A percentile compares a stretch with the other conserved stretches of the same genome.
These are phyloP conservation scores for Nipponia nippon DNA, from an alignment of 2,113 vertebrate genomes.

Conservation along the genomic window DNA sequence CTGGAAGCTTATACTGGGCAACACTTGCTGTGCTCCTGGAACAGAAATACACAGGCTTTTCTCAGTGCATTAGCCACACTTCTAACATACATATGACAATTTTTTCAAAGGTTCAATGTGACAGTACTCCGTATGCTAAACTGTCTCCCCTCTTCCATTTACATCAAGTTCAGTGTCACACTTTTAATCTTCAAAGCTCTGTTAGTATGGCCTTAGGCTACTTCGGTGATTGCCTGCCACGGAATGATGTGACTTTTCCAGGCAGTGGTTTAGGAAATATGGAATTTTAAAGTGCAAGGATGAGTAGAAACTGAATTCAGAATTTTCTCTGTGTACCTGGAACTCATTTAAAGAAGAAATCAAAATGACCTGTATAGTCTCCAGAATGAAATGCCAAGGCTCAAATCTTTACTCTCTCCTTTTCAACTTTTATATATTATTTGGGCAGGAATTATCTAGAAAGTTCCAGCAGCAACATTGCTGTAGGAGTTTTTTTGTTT, in stretches of 20 bases:
- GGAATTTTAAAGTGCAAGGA: not conserved
- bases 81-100: not conserved
- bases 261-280: not conserved
- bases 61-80: not conserved
- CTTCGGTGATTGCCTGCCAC: not conserved
- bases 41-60: not conserved
- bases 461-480: not conserved
- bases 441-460: not conserved
- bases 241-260: not conserved
- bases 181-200: constrained; percentile 49
- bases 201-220: not conserved
- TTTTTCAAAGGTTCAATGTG: not conserved
- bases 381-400: not conserved
- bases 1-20: not conserved
- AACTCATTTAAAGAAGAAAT: not conserved
- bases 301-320: not conserved
- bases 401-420: not conserved
- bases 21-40: not conserved
- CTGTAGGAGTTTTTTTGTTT: not conserved
- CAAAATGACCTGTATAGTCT: not conserved
- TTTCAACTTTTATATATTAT: not conserved
- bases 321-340: not conserved
- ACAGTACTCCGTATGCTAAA: not conserved
- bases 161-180: not conserved
- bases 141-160: not conserved